These are phyloP conservation scores for Chelonus insularis DNA, from an alignment of 1,140 invertebrate genomes.

Conservation along the genomic window DNA sequence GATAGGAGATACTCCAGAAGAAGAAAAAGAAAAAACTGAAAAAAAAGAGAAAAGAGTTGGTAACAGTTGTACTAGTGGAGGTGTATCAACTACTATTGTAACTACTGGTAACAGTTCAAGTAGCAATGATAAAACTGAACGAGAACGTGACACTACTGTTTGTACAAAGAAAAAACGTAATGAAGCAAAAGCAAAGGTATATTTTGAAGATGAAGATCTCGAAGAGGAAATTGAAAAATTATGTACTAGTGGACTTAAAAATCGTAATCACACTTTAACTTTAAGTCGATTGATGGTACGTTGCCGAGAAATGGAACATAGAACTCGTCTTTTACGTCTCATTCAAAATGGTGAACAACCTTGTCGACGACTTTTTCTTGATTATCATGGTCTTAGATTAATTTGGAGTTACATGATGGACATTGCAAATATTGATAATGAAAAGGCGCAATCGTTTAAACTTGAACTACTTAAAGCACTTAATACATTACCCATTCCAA, in stretches of 20 bases:
- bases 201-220: conserved; percentile 72
- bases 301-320: conserved; percentile 77
- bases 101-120: neutral
- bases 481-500: conserved; percentile 83
- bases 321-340: conserved; percentile 71
- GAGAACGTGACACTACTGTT: conserved; percentile 5
- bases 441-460: conserved; percentile 65
- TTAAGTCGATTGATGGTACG: conserved; percentile 90
- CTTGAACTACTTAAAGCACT: conserved; percentile 78
- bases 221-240: conserved; percentile 80
- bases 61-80: conserved; percentile 5
- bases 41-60: conserved; percentile 49
- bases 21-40: conserved; percentile 63
- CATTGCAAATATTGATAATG: conserved; percentile 57
- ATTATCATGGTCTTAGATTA: conserved; percentile 90
- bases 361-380: conserved; percentile 86
- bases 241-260: conserved; percentile 76
- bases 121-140: conserved; percentile 25
- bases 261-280: conserved; percentile 84
- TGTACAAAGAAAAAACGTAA: conserved; percentile 50
- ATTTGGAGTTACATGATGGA: conserved; percentile 92
- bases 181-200: conserved; percentile 35
- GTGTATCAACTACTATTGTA: conserved; percentile 23
- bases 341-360: conserved; percentile 75
- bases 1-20: conserved; percentile 85